Base-by-base conservation (phyloP, 2,113 vertebrate genomes). In the Phyllostomus discolor region DNA sequence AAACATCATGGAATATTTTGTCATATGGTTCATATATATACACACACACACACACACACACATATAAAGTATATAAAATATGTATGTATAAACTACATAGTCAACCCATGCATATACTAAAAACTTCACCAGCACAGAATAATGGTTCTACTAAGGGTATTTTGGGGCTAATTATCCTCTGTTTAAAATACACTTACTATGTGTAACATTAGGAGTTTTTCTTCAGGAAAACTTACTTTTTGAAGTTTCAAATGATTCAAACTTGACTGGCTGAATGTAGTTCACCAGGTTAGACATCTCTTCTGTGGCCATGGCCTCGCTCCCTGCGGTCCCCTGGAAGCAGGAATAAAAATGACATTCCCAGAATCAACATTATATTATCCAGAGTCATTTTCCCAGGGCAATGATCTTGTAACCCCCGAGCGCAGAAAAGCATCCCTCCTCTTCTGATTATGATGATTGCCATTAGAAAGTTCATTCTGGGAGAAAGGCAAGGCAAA, bases 281-380 rank as follows among this genome's bases (percentile, higher is more conserved):
- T 99, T 99, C 95, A 99, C 99, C 97, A 99, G 98, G 98, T 99
- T 99, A 93, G 99, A 99, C 99, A 99, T 99, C 98, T 99, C 99
- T 93, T 99, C 99, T 0, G 99, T 99, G 94, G 99, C 99, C 98
- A 99, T 99, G 0, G 99, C 99, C 96, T 99, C 99, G 3, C 99
- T 99, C 90, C 99, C 99, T 64, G 99, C 99, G 19, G 99, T 99
- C 1, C 99, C 99, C 99, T 99, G 91, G 24, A 96, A 94, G 15
- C 97, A 88, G 19, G 86, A 62, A 96, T 46, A 26, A 97, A 92
- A n/a, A 83, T 33, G 87, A 85, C 57, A 93, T 0, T 24, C n/a
- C 96, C 83, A 62, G 86, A 41, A 93, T 54, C 26, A 35, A 20
- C 64, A 41, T 75, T 62, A 15, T 10, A 19, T 12, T 12, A 10